phyloP scores from a whole-genome alignment of 2,888 invertebrate species.

The Leptura quadrifasciata region DNA sequence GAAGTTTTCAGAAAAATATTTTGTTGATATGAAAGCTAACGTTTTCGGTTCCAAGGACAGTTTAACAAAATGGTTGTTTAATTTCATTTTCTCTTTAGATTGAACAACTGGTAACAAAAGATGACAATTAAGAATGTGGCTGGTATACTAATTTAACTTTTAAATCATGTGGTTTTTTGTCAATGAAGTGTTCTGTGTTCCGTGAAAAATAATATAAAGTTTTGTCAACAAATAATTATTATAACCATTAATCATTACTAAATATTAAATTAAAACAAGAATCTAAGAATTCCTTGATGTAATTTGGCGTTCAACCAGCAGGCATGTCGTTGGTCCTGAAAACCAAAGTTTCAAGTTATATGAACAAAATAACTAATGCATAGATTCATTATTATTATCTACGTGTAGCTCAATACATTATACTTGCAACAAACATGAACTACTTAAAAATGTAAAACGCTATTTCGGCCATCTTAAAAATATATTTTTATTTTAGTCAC shows the following conservation, averaged over 20 bases:
- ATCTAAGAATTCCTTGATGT: neutral
- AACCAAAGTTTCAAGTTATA: neutral
- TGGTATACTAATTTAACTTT: too few relatives aligned
- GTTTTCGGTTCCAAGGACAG: too few relatives aligned
- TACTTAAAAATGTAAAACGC: slow-evolving; percentile 1
- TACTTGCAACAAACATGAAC: neutral
- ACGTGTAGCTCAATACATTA: neutral
- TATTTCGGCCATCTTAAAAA: slow-evolving; percentile 2
- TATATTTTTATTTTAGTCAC: slow-evolving; percentile 3
- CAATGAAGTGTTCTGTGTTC: neutral
- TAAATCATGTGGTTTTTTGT: neutral
- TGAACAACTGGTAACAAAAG: too few relatives aligned
- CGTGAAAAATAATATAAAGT: neutral
- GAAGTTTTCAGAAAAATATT: too few relatives aligned
- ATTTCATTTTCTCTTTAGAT: too few relatives aligned
- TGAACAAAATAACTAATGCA: slow-evolving; percentile 3
- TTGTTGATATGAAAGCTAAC: too few relatives aligned
- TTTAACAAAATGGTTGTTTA: too few relatives aligned
- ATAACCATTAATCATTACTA: too few relatives aligned
- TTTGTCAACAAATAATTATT: too few relatives aligned
- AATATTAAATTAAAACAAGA: too few relatives aligned
- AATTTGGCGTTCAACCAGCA: neutral
- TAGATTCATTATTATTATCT: slow-evolving; percentile 4
- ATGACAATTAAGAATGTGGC: too few relatives aligned
- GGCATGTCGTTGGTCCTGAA: neutral